Base-by-base conservation (phyloP, 92 coral and sea anemone genomes). In the Zoanthus gigantus region DNA sequence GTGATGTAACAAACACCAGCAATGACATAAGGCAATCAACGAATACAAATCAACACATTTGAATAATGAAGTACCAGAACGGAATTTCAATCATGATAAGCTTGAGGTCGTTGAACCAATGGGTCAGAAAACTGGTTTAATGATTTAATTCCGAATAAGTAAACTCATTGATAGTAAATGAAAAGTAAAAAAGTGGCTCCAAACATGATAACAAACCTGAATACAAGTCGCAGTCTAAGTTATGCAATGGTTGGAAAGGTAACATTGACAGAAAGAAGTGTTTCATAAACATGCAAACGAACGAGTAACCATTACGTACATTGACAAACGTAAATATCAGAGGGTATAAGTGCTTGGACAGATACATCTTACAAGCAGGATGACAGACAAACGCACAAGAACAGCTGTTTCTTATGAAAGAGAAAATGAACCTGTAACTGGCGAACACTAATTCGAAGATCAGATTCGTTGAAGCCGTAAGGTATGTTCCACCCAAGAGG, bases 401-500 rank as follows among this genome's bases (percentile, higher is more conserved):
- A 58, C 23, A 54, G 23, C 23, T 58, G 66, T 58, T 14, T 58
- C 12, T 12, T 2, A 58, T 17, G 23, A 17, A 28, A 9, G 10
- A n/a, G 47, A 82, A 69, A 73, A 50, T 71, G 9, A 83, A 97
- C 99, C 99, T 97, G 98, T 32, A 97, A 89, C 84, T 97, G 99
- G 29, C 99, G 90, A 29, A 97, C 99, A 76, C 99, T 97, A 86
- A 97, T 97, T 30, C 99, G 92, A 6, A 97, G 54, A 85, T 97
- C 99, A 45, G 99, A 97, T 89, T 97, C 99, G 93, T 97, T 97
- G 87, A 97, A 97, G 54, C 99, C 99, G 74, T 97, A 97, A n/a
- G 99, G 98, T 42, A 97, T 97, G 91, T 97, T 97, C 99, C 99
- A 97, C 8, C 99, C 99, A 23, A 97, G 93, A 7, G 99, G 99